These are phyloP conservation scores for Dasypolia templi DNA, from an alignment of 2,888 invertebrate genomes.

Conservation along the genomic window DNA sequence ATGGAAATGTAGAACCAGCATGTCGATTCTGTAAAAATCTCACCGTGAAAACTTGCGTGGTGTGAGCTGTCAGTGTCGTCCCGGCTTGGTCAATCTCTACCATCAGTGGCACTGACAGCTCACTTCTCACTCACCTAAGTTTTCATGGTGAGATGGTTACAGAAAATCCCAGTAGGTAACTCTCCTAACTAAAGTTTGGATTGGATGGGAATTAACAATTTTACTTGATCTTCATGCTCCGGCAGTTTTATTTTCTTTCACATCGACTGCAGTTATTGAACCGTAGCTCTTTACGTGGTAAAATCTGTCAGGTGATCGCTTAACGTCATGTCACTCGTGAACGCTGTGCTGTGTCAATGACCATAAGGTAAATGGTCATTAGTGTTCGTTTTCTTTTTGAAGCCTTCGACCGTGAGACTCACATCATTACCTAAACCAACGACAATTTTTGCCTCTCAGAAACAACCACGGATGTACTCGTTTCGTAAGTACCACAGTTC, in stretches of 20 bases:
- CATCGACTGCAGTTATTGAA: not conserved
- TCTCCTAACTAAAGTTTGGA: too few relatives aligned
- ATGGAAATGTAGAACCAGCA: too few relatives aligned
- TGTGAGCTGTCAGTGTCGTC: too few relatives aligned
- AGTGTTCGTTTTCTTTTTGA: not conserved
- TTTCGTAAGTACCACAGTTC: slow-evolving; percentile 52
- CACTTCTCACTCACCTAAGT: too few relatives aligned
- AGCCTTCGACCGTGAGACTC: too few relatives aligned
- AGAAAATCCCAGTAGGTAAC: too few relatives aligned
- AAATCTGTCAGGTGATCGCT: not conserved
- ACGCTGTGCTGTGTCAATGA: not conserved
- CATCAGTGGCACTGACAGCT: too few relatives aligned
- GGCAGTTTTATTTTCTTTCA: not conserved
- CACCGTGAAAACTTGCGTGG: too few relatives aligned
- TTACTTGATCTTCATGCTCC: not conserved
- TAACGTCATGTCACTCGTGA: not conserved
- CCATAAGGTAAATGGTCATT: not conserved
- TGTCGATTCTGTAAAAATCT: too few relatives aligned
- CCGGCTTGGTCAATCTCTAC: too few relatives aligned
- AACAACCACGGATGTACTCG: slow-evolving; percentile 49
- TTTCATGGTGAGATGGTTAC: too few relatives aligned
- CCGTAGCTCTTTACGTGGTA: not conserved
- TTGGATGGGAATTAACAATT: too few relatives aligned
- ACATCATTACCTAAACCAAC: slow-evolving; percentile 30
- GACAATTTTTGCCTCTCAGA: slow-evolving; percentile 24